A percentile compares a stretch with the other conserved stretches of the same genome.
Evolutionary conservation across 2,797 vertebrate genomes (phyloP).

Genomic region (Acanthornis magna): DNA sequence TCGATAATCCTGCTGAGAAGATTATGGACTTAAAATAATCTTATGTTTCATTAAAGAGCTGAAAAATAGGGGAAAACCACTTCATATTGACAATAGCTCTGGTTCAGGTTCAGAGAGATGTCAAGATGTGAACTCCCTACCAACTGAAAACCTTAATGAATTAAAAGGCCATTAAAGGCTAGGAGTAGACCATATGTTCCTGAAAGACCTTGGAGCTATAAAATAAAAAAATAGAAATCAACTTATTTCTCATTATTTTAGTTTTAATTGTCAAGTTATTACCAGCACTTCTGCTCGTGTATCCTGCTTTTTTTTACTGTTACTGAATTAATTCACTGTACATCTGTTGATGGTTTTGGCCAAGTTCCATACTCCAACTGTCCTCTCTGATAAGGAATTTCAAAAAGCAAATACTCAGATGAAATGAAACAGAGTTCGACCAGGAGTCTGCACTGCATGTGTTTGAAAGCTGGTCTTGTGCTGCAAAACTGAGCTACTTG

Average conservation of each 20-base stretch:
- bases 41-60: slow-evolving; percentile 61
- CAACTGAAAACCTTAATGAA: slow-evolving; percentile 14
- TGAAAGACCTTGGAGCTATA: not conserved
- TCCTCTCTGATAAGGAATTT: slow-evolving; percentile 22
- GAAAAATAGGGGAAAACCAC: slow-evolving; percentile 21
- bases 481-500: not conserved
- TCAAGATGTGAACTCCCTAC: slow-evolving; percentile 27
- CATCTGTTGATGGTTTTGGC: slow-evolving; percentile 55
- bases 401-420: not conserved
- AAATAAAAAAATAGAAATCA: not conserved
- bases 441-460: not conserved
- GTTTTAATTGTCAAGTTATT: not conserved
- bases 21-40: slow-evolving; percentile 68
- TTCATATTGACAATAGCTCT: slow-evolving; percentile 24
- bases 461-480: not conserved
- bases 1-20: slow-evolving; percentile 62
- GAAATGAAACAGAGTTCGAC: not conserved
- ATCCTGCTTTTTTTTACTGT: not conserved
- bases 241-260: slow-evolving; percentile 2
- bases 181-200: not conserved
- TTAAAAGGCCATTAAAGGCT: slow-evolving; percentile 13
- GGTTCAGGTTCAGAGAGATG: slow-evolving; percentile 18
- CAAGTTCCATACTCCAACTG: slow-evolving; percentile 11
- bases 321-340: slow-evolving; percentile 40
- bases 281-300: not conserved